phyloP scores from a whole-genome alignment of 2,888 invertebrate species.

The Rhyacophila evoluta region DNA sequence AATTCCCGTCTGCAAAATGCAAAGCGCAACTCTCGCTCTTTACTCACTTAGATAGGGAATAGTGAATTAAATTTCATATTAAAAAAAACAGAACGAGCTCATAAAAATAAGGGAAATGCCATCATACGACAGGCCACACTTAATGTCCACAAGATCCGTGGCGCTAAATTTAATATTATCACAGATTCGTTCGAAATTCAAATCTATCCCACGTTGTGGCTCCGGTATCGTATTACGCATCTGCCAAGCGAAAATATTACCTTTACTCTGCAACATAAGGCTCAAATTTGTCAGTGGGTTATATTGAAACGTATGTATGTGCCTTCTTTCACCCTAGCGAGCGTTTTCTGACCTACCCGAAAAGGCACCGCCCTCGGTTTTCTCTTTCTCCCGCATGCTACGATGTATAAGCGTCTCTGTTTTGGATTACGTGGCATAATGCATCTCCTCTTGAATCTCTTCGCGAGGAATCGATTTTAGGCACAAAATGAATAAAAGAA shows the following conservation, averaged over 20 bases:
- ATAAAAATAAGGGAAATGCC: background rate
- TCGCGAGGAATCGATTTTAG: constrained; percentile 6
- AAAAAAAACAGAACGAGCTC: too few relatives aligned
- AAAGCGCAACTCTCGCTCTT: too few relatives aligned
- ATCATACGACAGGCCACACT: background rate
- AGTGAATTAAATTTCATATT: too few relatives aligned
- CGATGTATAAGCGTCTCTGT: background rate
- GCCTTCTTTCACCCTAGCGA: background rate
- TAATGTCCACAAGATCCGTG: background rate
- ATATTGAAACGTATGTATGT: background rate
- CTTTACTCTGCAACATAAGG: constrained; percentile 8
- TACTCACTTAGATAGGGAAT: too few relatives aligned
- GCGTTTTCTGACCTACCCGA: constrained; percentile 32
- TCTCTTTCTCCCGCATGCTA: background rate
- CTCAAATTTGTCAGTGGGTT: background rate
- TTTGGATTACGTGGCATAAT: background rate
- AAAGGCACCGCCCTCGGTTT: constrained; percentile 36
- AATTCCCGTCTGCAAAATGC: too few relatives aligned
- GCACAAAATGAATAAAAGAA: background rate
- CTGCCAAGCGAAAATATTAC: background rate
- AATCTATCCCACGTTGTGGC: background rate
- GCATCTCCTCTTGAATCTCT: background rate
- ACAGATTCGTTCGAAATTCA: background rate
- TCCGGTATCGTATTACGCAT: background rate
- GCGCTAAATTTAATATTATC: constrained; percentile 21